A percentile compares a stretch with the other conserved stretches of the same genome.
These are phyloP conservation scores for Caenorhabditis wallacei DNA, from an alignment of 2,888 invertebrate species.

Conservation along the genomic window DNA sequence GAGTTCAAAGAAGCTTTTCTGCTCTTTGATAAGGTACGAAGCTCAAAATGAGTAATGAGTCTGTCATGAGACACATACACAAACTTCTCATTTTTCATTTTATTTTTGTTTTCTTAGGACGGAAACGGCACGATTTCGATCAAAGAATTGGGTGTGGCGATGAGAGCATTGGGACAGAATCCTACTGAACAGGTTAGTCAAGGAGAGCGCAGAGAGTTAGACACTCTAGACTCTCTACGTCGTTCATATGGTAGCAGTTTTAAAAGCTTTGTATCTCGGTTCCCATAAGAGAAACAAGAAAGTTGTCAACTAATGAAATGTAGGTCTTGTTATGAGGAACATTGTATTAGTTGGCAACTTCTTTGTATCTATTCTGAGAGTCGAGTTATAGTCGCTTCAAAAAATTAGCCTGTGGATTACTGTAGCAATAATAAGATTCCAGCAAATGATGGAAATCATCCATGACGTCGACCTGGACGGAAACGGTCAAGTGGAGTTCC, in stretches of 20 bases:
- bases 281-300: too few species aligned
- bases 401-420: too few species aligned
- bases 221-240: too few species aligned
- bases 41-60: neutral
- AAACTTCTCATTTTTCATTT: slow-evolving; percentile 9
- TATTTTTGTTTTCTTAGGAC: slow-evolving; percentile 48
- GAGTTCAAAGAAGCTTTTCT: slow-evolving; percentile 75
- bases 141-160: slow-evolving; percentile 73
- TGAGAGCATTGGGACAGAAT: slow-evolving; percentile 74
- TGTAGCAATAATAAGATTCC: slow-evolving; percentile 5
- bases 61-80: neutral
- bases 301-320: too few species aligned
- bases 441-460: slow-evolving; percentile 77
- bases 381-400: too few species aligned
- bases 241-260: too few species aligned
- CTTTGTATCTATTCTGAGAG: too few species aligned
- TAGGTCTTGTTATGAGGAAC: too few species aligned
- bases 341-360: too few species aligned
- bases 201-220: too few species aligned
- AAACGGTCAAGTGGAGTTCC: slow-evolving; percentile 77
- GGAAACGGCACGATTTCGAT: slow-evolving; percentile 74
- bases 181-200: slow-evolving; percentile 71
- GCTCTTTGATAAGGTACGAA: slow-evolving; percentile 68
- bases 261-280: too few species aligned
- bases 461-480: slow-evolving; percentile 76